A percentile compares a stretch with the other conserved stretches of the same genome.
Conservation (phyloP, 2,888 invertebrate species). For the Aspidapion aeneum region DNA sequence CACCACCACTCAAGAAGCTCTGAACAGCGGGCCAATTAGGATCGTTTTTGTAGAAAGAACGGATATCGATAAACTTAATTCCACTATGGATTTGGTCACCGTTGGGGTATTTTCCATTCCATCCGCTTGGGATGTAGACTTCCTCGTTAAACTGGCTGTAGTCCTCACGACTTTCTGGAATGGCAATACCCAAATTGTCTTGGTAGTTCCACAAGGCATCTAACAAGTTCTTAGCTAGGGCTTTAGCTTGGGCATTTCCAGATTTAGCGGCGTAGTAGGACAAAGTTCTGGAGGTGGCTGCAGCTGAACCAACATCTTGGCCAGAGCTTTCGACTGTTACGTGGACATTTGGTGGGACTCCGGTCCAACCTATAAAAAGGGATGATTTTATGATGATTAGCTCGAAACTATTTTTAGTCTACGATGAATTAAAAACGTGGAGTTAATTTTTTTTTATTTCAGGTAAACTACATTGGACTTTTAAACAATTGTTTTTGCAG, state of each 20-base stretch:
- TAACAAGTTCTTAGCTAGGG: conserved; percentile 26
- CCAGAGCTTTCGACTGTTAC: conserved; percentile 25
- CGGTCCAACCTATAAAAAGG: conserved; percentile 21
- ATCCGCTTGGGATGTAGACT: conserved; percentile 29
- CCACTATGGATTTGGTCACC: conserved; percentile 29
- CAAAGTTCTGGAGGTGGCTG: conserved; percentile 30
- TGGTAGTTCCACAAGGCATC: conserved; percentile 29
- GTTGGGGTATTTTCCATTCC: conserved; percentile 31
- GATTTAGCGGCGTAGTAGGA: conserved; percentile 33
- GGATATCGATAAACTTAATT: conserved; percentile 27
- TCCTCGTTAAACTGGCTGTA: conserved; percentile 28
- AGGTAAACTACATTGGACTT: no score
- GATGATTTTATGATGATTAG: no score
- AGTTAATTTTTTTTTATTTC: no score
- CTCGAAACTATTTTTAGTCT: no score
- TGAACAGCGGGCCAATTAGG: conserved; percentile 29
- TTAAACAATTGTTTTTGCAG: no score
- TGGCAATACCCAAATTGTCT: conserved; percentile 27
- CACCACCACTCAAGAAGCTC: conserved; percentile 28
- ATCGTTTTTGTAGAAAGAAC: conserved; percentile 32
- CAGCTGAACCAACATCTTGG: conserved; percentile 31
- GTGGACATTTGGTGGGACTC: conserved; percentile 29
- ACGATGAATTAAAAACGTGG: no score
- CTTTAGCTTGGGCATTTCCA: conserved; percentile 26
- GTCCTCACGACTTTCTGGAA: conserved; percentile 26